Evolutionary conservation across 2,888 invertebrate species (phyloP), one percentile per base, ranked within the genome.

Genomic region (Hypsopygia costalis): DNA sequence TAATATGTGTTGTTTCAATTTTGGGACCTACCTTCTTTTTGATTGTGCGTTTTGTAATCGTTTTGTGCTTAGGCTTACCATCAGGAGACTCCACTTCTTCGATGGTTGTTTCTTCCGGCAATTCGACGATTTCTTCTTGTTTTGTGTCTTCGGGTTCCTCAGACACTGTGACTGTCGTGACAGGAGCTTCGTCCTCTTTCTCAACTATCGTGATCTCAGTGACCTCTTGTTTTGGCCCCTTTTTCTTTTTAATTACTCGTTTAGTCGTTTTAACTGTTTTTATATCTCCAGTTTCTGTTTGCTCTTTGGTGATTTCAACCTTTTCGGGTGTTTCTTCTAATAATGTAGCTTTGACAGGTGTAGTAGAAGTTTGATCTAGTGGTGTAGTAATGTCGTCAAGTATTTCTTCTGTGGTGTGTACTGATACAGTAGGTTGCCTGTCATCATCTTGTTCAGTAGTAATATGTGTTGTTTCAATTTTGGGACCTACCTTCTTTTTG

Each of bases 131-230:
- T 20, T 54, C 47, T 49, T 16, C 52, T 0, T 51, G 44, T 35
- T 58, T 50, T 12, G 53, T 47, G 44, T 66, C 51, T 36, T 48
- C 45, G 2, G 78, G 43, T 36, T 66, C 34, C 60, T 68, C 28
- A 47, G 75, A 54, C 31, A 61, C 51, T 0, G 51, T 41, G 0
- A 81, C 67, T 0, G 72, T 78, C 0, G 72, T 76, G 0, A 73
- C 54, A 0, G 80, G 76, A 1, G 53, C 55, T 35, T 80, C 72
- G 11, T 72, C 77, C 1, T 82, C 78, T 38, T 77, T 72, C 44
- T 85, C 69, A 9, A 81, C 62, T 3, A 88, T 89, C 1, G 79
- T 69, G n/a, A 81, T 81, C 57, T 82, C 83, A 1, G 90, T 87
- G 6, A 82, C 65, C 51, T 88, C 86, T 42, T 79, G 64, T 39